Base-by-base conservation (phyloP, 2,888 invertebrate genomes). In the Cordilura impudica region DNA sequence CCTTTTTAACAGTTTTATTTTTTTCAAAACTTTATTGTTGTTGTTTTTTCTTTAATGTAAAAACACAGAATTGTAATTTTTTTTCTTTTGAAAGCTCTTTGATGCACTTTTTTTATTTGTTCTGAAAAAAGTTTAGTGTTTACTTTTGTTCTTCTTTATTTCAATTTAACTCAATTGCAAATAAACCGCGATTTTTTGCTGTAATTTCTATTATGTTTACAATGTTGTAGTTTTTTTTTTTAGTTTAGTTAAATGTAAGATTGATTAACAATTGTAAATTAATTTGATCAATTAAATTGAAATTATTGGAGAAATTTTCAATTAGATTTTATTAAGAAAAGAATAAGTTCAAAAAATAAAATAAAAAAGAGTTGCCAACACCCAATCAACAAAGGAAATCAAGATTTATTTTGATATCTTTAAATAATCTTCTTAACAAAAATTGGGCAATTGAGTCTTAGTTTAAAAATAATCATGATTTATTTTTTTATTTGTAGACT, bases 1-100 rank as follows among this genome's bases (percentile, higher is more conserved):
- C 58, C 75, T 70, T 75, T 77, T 60, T 53, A 77, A 76, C 63
- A 49, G 69, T 65, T 71, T 76, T 75, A n/a, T 66, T 56, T 47
- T 26, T 8, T 14, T 31, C 16, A 29, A 47, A 67, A 12, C 35
- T 53, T 70, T 43, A 18, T 54, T 53, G 21, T 63, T 58, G 61
- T 73, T 70, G 16, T 69, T 45, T 58, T 56, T 73, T 18, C n/a
- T 63, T 63, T 73, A 56, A 69, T 69, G 65, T 69, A n/a, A 58
- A 65, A 49, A 39, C 21, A 47, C 67, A 35, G 35, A 35, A 12
- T 35, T 35, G 35, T 35, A 35, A 2, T 12, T 39, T 4, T 26
- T 26, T 26, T 3, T 26, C 6, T 26, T 26, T 26, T 26, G 26
- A 6, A 26, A 26, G 26, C 4, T 4, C 26, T 26, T 26, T 26